Base-by-base conservation (phyloP, 2,888 invertebrate species). In the Eupithecia pulchellata region DNA sequence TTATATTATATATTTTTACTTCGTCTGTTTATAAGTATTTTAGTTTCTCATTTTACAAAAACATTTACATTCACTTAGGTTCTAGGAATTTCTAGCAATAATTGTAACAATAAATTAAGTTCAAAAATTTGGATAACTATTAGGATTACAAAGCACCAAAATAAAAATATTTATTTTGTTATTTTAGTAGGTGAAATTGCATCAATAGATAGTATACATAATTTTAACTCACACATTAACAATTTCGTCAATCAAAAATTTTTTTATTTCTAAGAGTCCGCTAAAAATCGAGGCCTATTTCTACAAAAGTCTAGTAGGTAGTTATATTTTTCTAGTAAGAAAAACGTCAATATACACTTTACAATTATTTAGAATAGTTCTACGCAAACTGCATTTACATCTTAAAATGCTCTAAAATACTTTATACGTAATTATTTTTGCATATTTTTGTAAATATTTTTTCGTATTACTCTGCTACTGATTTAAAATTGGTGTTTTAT, bases 311-410 rank as follows among this genome's bases (percentile, higher is more conserved):
- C 52, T 64, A 58, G 55, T 67, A 67, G 63, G 68, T 74, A 74
- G 62, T 72, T 70, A 65, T 73, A 74, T 76, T 75, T 74, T 77
- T 60, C 75, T 76, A 81, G 76, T 75, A 77, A 78, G 77, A 79
- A 80, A 78, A 79, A 77, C 73, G 82, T 77, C 78, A 81, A 90
- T 88, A 87, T 93, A 93, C 92, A 92, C 79, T 92, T 91, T 93
- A 93, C 92, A 91, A 84, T 82, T 77, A 83, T 91, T 93, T 92
- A 92, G 93, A 93, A 92, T 93, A 87, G 91, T 90, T 86, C 91
- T 93, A 93, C 93, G 93, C 92, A 88, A 87, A 86, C 81, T 82
- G 83, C 82, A 77, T 74, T 77, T 72, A 52, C 67, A 52, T 30
- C 39, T 69, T 71, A 68, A 60, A 66, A 72, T 71, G 65, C 61